Conservation (phyloP, 2,888 invertebrate genomes). For the Ormia ochracea region DNA sequence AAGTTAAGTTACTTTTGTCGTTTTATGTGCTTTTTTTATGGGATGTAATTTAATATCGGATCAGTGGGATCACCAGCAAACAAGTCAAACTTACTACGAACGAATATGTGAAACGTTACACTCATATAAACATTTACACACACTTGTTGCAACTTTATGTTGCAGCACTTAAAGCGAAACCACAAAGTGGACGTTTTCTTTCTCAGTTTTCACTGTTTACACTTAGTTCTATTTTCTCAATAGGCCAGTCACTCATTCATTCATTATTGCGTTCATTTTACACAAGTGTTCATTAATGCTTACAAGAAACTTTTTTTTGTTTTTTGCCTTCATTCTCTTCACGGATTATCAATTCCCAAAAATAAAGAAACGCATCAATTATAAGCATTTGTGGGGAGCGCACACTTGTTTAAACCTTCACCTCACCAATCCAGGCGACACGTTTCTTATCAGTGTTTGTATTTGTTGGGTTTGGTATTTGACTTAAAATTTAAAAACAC, state of each 20-base stretch:
- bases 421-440: constrained; percentile 47
- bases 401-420: constrained; percentile 52
- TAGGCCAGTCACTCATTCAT: constrained; percentile 16
- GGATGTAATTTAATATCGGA: constrained; percentile 44
- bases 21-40: constrained; percentile 28
- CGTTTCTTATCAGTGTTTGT: constrained; percentile 49
- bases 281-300: constrained; percentile 49
- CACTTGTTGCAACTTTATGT: constrained; percentile 33
- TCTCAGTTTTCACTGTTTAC: neutral
- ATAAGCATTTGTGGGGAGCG: constrained; percentile 19
- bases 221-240: neutral
- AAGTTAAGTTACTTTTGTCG: constrained; percentile 15
- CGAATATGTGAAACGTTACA: constrained; percentile 9
- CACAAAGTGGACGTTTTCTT: neutral
- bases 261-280: constrained; percentile 28
- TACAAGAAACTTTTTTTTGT: neutral
- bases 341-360: constrained; percentile 37
- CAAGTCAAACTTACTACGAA: constrained; percentile 40
- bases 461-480: constrained; percentile 26
- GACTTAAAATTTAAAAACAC: constrained; percentile 23
- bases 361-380: constrained; percentile 25
- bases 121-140: neutral
- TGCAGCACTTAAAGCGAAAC: constrained; percentile 8
- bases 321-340: neutral
- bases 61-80: constrained; percentile 25